phyloP scores from a whole-genome alignment of 2,888 invertebrate genomes.

The Hirtodrosophila alboralis region DNA sequence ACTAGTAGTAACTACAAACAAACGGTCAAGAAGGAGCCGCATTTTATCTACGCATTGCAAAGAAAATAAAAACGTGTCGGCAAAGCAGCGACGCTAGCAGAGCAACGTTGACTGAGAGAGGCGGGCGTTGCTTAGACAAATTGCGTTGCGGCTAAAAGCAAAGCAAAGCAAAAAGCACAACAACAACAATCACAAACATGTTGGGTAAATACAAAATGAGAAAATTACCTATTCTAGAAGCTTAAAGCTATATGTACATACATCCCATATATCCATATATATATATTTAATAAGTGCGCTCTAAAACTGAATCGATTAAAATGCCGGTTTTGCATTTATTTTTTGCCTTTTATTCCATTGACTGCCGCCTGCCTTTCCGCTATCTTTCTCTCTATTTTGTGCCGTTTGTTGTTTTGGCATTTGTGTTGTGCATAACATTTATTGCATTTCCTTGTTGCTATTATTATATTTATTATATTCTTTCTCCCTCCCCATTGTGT shows the following conservation, averaged over 20 bases:
- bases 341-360: slow-evolving; percentile 35
- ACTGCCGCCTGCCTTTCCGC: slow-evolving; percentile 35
- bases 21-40: slow-evolving; percentile 37
- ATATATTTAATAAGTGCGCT: slow-evolving; percentile 22
- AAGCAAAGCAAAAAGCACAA: slow-evolving; percentile 50
- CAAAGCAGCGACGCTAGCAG: slow-evolving; percentile 33
- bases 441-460: slow-evolving; percentile 54
- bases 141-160: slow-evolving; percentile 75
- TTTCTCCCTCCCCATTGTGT: slow-evolving; percentile 23
- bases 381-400: slow-evolving; percentile 11
- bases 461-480: slow-evolving; percentile 23
- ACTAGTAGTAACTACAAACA: slow-evolving; percentile 18
- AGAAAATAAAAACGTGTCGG: slow-evolving; percentile 56
- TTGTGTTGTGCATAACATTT: slow-evolving; percentile 34
- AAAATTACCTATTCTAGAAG: slow-evolving; percentile 44
- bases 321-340: slow-evolving; percentile 66
- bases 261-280: slow-evolving; percentile 12
- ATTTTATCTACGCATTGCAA: slow-evolving; percentile 53
- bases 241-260: slow-evolving; percentile 20
- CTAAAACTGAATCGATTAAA: slow-evolving; percentile 46
- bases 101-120: slow-evolving; percentile 38
- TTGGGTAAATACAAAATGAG: slow-evolving; percentile 72
- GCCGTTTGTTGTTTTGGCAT: slow-evolving; percentile 18
- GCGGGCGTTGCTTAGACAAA: slow-evolving; percentile 69
- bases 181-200: slow-evolving; percentile 62